These are phyloP conservation scores for Anthopleura xanthogrammica DNA, from an alignment of 92 coral and sea anemone genomes.

Conservation along the genomic window DNA sequence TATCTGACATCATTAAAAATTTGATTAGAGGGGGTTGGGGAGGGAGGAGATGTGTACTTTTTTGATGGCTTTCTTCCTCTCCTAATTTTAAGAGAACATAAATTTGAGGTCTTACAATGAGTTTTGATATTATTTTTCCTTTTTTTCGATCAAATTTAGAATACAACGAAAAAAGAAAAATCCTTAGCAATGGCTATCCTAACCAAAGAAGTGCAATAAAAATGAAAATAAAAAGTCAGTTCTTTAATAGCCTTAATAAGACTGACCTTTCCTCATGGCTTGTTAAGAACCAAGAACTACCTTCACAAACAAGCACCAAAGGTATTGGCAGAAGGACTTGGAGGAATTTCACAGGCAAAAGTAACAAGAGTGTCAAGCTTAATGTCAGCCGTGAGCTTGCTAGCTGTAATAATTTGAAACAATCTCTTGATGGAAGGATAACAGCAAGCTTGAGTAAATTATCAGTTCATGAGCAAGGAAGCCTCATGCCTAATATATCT, in stretches of 20 bases:
- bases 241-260: slow-evolving; percentile 16
- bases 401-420: background rate
- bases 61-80: too few species aligned
- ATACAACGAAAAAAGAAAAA: background rate
- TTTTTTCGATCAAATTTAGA: background rate
- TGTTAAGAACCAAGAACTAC: background rate
- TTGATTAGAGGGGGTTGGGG: too few species aligned
- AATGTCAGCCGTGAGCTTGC: background rate
- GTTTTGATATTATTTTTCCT: too few species aligned
- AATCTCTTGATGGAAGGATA: background rate
- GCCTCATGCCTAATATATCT: background rate
- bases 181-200: background rate
- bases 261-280: background rate
- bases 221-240: slow-evolving; percentile 12
- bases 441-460: background rate
- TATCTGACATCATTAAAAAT: too few species aligned
- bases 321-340: background rate
- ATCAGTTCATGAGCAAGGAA: background rate
- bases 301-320: background rate
- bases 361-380: background rate
- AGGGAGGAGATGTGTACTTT: too few species aligned
- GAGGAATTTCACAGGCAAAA: background rate
- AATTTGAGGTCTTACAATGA: too few species aligned
- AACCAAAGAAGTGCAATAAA: background rate
- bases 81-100: too few species aligned